These are phyloP conservation scores for Onychomys torridus DNA, from an alignment of 2,797 vertebrate species.

Conservation along the genomic window DNA sequence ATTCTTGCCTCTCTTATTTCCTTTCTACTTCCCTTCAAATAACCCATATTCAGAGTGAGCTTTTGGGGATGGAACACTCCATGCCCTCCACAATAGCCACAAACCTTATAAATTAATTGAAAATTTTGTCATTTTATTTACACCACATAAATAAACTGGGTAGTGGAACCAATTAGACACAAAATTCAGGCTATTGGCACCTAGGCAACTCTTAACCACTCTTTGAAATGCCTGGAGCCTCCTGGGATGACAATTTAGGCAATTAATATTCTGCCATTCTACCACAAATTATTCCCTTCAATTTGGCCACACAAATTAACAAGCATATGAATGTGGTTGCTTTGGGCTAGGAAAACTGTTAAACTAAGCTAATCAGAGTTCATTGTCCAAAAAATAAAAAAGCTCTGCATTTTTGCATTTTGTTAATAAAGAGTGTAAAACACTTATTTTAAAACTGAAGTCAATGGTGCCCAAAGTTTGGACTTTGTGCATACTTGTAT, in stretches of 20 bases:
- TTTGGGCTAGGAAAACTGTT: constrained; percentile 50
- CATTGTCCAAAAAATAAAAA: background rate
- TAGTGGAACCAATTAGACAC: background rate
- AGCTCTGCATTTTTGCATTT: background rate
- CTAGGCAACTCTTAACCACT: background rate
- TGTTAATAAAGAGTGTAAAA: constrained; percentile 23
- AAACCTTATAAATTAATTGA: background rate
- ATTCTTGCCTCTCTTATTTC: too few species aligned
- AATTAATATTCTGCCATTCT: constrained; percentile 53
- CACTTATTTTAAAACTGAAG: background rate
- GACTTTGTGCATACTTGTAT: background rate
- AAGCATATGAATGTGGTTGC: constrained; percentile 48
- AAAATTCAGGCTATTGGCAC: background rate
- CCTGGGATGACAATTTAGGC: background rate
- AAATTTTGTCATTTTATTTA: background rate
- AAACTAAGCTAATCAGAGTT: constrained; percentile 26
- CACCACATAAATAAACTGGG: background rate
- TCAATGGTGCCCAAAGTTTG: background rate
- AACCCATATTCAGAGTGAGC: background rate
- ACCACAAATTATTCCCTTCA: constrained; percentile 51
- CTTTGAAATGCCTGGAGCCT: background rate
- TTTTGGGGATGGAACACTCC: background rate
- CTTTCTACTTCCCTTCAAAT: background rate
- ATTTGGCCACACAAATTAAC: constrained; percentile 44
- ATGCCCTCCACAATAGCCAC: background rate